Conservation (phyloP, 2,888 invertebrate genomes). For the Netelia fuscicornis region DNA sequence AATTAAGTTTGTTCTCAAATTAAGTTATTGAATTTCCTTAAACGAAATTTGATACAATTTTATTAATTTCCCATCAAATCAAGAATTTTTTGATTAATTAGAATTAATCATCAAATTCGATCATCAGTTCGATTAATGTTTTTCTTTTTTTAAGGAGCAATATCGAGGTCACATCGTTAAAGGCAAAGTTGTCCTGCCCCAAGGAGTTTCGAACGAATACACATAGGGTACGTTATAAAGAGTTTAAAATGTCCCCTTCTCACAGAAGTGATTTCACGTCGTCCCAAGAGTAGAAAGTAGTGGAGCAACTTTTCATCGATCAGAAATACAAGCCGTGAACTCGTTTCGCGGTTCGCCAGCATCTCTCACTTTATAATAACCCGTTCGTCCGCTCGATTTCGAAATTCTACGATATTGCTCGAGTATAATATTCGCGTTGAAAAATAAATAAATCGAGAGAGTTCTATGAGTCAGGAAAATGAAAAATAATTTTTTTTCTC, state of each 20-base stretch:
- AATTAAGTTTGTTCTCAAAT: no score
- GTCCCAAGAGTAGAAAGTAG: slow-evolving; percentile 76
- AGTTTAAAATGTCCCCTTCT: neutral
- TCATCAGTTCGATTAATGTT: no score
- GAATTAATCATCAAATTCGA: no score
- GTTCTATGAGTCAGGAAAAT: neutral
- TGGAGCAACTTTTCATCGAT: slow-evolving; percentile 74
- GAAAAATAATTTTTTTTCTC: neutral
- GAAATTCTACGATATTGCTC: slow-evolving; percentile 7
- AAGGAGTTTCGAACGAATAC: slow-evolving; percentile 36
- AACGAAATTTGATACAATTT: no score
- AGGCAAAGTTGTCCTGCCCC: slow-evolving; percentile 33
- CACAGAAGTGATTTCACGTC: slow-evolving; percentile 69
- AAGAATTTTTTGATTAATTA: no score
- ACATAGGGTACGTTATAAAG: neutral
- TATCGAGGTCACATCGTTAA: slow-evolving; percentile 62
- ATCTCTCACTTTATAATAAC: slow-evolving; percentile 29
- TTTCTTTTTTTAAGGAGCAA: slow-evolving; percentile 12
- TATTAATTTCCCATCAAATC: no score
- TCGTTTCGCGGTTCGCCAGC: slow-evolving; percentile 70
- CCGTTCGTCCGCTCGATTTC: slow-evolving; percentile 5
- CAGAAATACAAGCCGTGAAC: slow-evolving; percentile 67
- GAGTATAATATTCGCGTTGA: neutral
- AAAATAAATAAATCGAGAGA: neutral
- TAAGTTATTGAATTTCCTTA: no score